A percentile compares a stretch with the other conserved stretches of the same genome.
Evolutionary conservation across 2,888 invertebrate genomes (phyloP).

Genomic region (Acanthosepion esculentum): DNA sequence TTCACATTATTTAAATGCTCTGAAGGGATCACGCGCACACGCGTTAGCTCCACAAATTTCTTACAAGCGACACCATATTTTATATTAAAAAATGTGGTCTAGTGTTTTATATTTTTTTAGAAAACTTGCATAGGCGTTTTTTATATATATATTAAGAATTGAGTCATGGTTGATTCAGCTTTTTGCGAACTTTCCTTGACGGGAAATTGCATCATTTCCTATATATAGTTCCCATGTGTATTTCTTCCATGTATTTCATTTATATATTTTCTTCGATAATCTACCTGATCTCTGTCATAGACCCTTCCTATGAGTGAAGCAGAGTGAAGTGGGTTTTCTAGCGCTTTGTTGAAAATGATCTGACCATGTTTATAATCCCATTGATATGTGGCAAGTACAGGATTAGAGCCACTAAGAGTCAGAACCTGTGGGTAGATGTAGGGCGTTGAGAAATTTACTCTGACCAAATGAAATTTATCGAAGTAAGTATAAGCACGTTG

Average conservation of each 20-base stretch:
- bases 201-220: too few species aligned
- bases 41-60: too few species aligned
- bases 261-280: not conserved
- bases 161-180: too few species aligned
- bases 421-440: constrained; percentile 62
- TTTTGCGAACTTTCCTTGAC: too few species aligned
- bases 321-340: constrained; percentile 53
- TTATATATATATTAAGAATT: too few species aligned
- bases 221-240: not conserved
- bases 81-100: too few species aligned
- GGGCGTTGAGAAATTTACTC: constrained; percentile 55
- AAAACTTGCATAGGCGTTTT: too few species aligned
- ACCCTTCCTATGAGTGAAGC: constrained; percentile 58
- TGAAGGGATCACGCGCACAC: too few species aligned
- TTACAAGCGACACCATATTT: too few species aligned
- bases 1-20: too few species aligned
- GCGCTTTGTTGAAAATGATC: not conserved
- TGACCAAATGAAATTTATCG: constrained; percentile 50
- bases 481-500: constrained; percentile 1
- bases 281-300: constrained; percentile 47
- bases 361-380: constrained; percentile 52
- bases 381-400: constrained; percentile 49
- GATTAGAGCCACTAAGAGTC: constrained; percentile 50
- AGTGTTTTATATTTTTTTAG: too few species aligned
- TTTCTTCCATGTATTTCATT: not conserved